A percentile compares a stretch with the other conserved stretches of the same genome.
Conservation (phyloP, 2,797 vertebrate genomes). For the Falco naumanni region DNA sequence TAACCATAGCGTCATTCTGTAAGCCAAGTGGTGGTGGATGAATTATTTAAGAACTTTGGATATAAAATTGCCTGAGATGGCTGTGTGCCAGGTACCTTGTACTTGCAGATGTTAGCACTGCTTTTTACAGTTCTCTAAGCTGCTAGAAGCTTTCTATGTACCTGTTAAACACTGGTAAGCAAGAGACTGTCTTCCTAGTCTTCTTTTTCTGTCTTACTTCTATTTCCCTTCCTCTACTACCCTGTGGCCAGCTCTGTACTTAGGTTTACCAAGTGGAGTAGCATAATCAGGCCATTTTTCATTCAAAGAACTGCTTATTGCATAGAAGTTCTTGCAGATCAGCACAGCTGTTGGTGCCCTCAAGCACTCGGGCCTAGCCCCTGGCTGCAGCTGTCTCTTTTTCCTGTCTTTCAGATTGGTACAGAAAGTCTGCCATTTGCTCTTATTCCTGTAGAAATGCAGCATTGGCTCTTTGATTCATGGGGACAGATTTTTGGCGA, state of each 20-base stretch:
- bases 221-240: not conserved
- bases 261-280: not conserved
- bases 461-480: not conserved
- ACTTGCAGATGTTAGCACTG: not conserved
- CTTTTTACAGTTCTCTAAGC: not conserved
- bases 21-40: not conserved
- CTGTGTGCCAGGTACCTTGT: not conserved
- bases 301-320: not conserved
- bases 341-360: not conserved
- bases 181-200: not conserved
- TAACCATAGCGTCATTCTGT: not conserved
- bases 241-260: not conserved
- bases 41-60: slow-evolving; percentile 19
- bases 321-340: not conserved
- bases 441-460: not conserved
- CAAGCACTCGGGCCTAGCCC: not conserved
- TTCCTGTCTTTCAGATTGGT: not conserved
- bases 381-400: not conserved
- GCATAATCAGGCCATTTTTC: not conserved
- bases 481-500: not conserved
- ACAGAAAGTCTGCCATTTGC: not conserved
- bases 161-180: not conserved
- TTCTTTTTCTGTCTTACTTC: too few species aligned
- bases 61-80: not conserved
- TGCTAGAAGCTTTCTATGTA: not conserved